phyloP scores from a whole-genome alignment of 2,888 invertebrate genomes.

The Cryptus viduatorius region DNA sequence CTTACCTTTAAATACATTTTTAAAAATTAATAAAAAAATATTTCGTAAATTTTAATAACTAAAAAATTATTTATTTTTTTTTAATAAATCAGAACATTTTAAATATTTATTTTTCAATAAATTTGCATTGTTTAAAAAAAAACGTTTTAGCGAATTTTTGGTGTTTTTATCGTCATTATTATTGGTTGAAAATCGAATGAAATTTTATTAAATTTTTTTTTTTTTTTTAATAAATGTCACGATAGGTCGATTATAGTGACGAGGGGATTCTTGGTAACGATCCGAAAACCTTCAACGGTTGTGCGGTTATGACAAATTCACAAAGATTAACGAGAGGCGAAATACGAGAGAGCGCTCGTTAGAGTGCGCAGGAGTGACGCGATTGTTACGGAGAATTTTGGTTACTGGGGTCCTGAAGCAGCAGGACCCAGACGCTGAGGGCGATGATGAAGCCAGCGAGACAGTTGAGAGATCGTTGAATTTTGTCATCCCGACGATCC shows the following conservation, averaged over 20 bases:
- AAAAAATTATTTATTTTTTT: too few species aligned
- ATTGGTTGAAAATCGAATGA: too few species aligned
- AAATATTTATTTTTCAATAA: neutral
- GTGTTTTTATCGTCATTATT: too few species aligned
- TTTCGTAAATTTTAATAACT: too few species aligned
- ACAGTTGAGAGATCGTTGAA: constrained; percentile 23
- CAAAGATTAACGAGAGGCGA: constrained; percentile 40
- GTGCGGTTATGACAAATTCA: constrained; percentile 10
- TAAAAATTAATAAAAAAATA: too few species aligned
- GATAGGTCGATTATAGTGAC: neutral
- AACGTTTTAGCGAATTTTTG: too few species aligned
- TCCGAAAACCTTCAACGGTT: neutral
- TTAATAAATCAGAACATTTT: too few species aligned
- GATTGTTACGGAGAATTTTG: constrained; percentile 57
- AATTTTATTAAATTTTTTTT: too few species aligned
- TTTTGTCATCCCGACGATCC: constrained; percentile 2
- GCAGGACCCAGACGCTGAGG: neutral
- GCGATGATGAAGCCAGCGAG: neutral
- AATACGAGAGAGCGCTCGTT: constrained; percentile 41
- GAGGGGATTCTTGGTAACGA: neutral
- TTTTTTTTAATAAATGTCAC: neutral
- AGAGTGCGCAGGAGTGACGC: constrained; percentile 45
- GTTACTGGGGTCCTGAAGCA: constrained; percentile 10
- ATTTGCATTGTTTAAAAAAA: too few species aligned
- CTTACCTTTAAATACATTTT: too few species aligned